Base-by-base conservation (phyloP, 2,797 vertebrate species). In the Triplophysa yarkandensis region DNA sequence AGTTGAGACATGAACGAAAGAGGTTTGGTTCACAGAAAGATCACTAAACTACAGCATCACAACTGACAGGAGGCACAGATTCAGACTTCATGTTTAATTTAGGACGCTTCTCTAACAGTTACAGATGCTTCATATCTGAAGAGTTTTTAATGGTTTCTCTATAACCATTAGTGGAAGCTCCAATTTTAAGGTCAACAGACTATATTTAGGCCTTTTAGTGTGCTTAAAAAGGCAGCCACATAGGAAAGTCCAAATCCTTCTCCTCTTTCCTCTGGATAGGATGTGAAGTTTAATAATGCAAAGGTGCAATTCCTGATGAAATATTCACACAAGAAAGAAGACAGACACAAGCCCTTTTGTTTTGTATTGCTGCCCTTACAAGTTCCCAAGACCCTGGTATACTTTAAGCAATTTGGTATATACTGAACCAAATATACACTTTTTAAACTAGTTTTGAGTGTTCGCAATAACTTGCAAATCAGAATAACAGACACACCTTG, bases 301-400 rank as follows among this genome's bases (percentile, higher is more conserved):
- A 19, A 55, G 27, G 58, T 25, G 23, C 65, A 58, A 36, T 48
- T 52, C 46, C 44, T n/a, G 62, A 83, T 79, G 17, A 71, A 79
- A 71, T 75, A 79, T 77, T 81, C 21, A 77, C 67, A 65, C 36
- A 74, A 23, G 34, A 62, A 34, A 55, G n/a, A 72, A 63, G 62
- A 36, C 46, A 39, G 44, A 23, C 58, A 63, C 52, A 55, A 32
- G 19, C 25, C 34, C 46, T 39, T 50, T 19, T 36, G 10, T 28
- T n/a, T 50, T 11, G 43, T 52, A 17, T 54, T 41, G 16, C 50
- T 17, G 21, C 11, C 19, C 50, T 16, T 72, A 44, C 2, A 13
- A 23, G 30, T 9, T 11, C 30, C 11, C 27, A 8, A 52, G 50
- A 23, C 50, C 21, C 21, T 11, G n/a, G 44, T 19, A 19, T 32